Base-by-base conservation (phyloP, 2,888 invertebrate species). In the Polymixis lichenea region DNA sequence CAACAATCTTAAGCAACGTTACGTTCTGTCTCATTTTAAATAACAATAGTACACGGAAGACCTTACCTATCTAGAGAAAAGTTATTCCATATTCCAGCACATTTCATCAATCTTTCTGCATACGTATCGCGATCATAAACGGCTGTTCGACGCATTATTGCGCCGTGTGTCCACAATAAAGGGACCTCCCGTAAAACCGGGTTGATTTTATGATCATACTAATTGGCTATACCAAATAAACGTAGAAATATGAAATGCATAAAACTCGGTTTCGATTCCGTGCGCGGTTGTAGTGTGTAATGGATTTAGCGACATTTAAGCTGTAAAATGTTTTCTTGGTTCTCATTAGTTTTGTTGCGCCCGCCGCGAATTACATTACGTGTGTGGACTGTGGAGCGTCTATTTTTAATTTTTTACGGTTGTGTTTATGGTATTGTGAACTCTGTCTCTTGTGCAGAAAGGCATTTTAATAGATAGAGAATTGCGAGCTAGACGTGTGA, bases 161-260 rank as follows among this genome's bases (percentile, higher is more conserved):
- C 49, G 73, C 86, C 86, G 87, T 91, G 65, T 89, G 85, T 89
- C 78, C 55, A 28, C 84, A 67, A 88, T 87, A 89, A 89, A 89
- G 80, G 85, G 93, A 94, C 93, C 94, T 92, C 94, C 94, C 91
- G 91, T 94, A 93, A 94, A 91, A 90, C 89, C 87, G 78, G 80
- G 83, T 84, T 86, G 88, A 88, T 91, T 94, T 95, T 95, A 95
- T 92, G 94, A 91, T 90, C 89, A 90, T 85, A 91, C 95, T 95
- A 95, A 95, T 95, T 95, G 95, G 94, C 91, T 92, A 92, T 93
- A 91, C 92, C 91, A 91, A 94, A 94, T 95, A 93, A 94, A 94
- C 91, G 90, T 91, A 89, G 90, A 92, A 92, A 92, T 92, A 93
- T 91, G 90, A 90, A 84, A 91, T 88, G 89, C 90, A 91, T 93